These are phyloP conservation scores for Araneus ventricosus DNA, from an alignment of 1,140 invertebrate genomes.

Conservation along the genomic window DNA sequence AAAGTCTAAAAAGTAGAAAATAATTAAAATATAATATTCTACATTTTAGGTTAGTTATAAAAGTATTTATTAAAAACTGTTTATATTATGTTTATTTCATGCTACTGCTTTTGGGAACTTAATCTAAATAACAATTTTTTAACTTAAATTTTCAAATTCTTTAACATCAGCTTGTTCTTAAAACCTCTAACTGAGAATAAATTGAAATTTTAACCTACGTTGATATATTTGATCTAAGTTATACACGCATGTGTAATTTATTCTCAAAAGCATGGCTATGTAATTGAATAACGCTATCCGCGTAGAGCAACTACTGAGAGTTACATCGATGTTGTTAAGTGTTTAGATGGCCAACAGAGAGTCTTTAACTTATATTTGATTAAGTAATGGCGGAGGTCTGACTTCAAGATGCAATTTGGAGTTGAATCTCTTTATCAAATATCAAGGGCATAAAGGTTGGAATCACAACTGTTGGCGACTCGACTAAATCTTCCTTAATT, in stretches of 20 bases:
- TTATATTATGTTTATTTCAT: too few species aligned
- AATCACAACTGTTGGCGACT: too few species aligned
- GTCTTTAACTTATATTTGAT: background rate
- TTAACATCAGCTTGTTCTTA: too few species aligned
- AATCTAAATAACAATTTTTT: too few species aligned
- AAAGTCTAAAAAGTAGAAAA: too few species aligned
- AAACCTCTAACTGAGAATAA: background rate
- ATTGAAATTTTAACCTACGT: too few species aligned
- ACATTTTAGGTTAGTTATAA: too few species aligned
- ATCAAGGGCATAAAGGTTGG: background rate
- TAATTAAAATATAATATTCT: too few species aligned
- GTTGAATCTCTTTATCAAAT: background rate
- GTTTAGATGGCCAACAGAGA: background rate
- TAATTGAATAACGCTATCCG: background rate
- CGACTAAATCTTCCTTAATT: too few species aligned
- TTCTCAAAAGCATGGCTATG: background rate
- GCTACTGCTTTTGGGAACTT: too few species aligned
- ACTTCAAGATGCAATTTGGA: background rate
- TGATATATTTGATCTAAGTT: background rate
- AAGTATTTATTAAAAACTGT: too few species aligned
- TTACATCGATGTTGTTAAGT: background rate
- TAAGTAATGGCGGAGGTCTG: background rate
- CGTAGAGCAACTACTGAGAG: background rate
- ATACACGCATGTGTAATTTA: background rate
- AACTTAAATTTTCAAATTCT: too few species aligned